Percentiles rank a stretch among this genome's conserved stretches.
Conservation (phyloP, 2,797 vertebrate species). For the Carduelis carduelis region DNA sequence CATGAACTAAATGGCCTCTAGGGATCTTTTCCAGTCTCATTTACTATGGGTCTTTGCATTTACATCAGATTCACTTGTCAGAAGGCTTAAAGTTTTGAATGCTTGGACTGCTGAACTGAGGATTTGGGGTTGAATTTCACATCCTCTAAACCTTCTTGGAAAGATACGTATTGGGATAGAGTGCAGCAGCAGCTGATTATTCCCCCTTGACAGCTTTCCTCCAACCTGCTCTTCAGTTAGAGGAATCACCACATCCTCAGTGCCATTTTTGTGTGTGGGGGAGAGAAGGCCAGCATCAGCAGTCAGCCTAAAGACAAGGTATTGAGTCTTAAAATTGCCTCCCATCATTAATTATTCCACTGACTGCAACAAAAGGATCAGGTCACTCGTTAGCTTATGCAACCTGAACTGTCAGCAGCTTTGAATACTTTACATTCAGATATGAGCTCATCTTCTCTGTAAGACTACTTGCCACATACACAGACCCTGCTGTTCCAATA, state of each 20-base stretch:
- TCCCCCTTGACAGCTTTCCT: not conserved
- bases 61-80: accelerated
- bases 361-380: not conserved
- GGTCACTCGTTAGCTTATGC: not conserved
- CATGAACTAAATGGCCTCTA: not conserved
- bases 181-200: not conserved
- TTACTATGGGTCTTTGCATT: not conserved
- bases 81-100: not conserved
- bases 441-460: not conserved
- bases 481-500: not conserved
- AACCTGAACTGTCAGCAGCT: not conserved
- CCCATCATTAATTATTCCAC: not conserved
- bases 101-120: not conserved
- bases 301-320: not conserved
- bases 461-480: not conserved
- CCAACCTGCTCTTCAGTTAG: not conserved
- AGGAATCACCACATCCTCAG: not conserved
- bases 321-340: not conserved
- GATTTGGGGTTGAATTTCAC: not conserved
- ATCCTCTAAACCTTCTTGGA: not conserved
- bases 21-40: not conserved
- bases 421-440: not conserved
- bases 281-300: not conserved
- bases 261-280: not conserved
- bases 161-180: accelerated